Percentiles rank a stretch among this genome's conserved stretches.
phyloP scores from a whole-genome alignment of 2,113 vertebrate species.

The Oxygymnocypris stewartii region DNA sequence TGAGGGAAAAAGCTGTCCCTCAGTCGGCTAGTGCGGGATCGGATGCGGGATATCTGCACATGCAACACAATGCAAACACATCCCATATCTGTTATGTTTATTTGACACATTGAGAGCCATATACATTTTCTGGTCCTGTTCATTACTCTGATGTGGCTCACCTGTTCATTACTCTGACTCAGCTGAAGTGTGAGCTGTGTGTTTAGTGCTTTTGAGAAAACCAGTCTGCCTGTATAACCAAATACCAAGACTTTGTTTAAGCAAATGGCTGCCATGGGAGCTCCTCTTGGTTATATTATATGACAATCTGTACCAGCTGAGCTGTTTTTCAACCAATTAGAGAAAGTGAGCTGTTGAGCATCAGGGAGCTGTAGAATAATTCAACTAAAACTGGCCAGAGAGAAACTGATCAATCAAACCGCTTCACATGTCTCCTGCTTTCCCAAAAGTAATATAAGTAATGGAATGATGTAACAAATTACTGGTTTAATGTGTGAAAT shows the following conservation, averaged over 20 bases:
- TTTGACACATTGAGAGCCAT: not conserved
- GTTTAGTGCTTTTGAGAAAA: not conserved
- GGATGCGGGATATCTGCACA: too few relatives aligned
- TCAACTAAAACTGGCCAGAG: not conserved
- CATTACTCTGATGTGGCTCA: not conserved
- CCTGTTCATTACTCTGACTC: too few relatives aligned
- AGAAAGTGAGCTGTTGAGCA: not conserved
- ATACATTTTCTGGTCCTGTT: not conserved
- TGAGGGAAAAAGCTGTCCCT: too few relatives aligned
- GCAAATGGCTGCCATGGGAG: conserved; percentile 5
- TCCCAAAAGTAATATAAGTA: not conserved
- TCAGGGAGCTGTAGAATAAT: not conserved
- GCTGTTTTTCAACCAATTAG: conserved; percentile 11
- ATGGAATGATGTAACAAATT: conserved; percentile 2
- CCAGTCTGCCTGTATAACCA: not conserved
- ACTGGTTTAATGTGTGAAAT: not conserved
- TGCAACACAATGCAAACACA: not conserved
- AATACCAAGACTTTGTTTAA: not conserved
- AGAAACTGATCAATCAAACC: conserved; percentile 6
- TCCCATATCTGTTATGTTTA: not conserved
- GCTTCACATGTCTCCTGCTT: not conserved
- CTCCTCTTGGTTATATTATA: not conserved
- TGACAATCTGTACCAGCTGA: conserved; percentile 5
- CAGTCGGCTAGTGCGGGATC: too few relatives aligned
- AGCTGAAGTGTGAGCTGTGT: not conserved